A percentile compares a stretch with the other conserved stretches of the same genome.
phyloP scores from a whole-genome alignment of 2,113 vertebrate genomes.

The Burhinus oedicnemus region DNA sequence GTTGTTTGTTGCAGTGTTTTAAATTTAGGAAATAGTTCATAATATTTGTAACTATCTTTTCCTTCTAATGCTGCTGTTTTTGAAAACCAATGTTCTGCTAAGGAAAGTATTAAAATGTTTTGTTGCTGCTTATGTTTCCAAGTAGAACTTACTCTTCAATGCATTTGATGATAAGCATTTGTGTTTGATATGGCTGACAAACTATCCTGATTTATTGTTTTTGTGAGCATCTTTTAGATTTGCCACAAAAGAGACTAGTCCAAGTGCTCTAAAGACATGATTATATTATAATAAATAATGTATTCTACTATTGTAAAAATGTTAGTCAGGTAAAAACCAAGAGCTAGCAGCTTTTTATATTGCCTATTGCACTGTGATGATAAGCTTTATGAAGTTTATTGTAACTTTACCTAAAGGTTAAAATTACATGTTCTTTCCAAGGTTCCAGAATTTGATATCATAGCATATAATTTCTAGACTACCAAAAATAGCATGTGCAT shows the following conservation, averaged over 20 bases:
- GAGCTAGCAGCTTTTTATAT: background rate
- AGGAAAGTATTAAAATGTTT: background rate
- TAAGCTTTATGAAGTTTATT: background rate
- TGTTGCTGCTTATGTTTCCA: background rate
- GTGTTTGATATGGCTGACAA: background rate
- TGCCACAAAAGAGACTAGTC: background rate
- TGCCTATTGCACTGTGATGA: background rate
- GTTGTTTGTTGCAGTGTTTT: background rate
- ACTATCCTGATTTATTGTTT: background rate
- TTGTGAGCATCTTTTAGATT: background rate
- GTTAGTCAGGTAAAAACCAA: background rate
- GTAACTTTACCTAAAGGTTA: background rate
- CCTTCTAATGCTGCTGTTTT: background rate
- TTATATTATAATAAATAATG: background rate
- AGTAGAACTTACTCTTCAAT: background rate
- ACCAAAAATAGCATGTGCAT: background rate
- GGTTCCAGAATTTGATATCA: background rate
- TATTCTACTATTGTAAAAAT: background rate
- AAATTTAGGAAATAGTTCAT: background rate
- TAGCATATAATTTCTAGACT: background rate
- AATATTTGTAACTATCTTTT: background rate
- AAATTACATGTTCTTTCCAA: background rate
- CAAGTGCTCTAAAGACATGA: background rate
- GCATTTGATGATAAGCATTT: background rate
- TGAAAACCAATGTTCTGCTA: background rate